Conservation (phyloP, 2,797 vertebrate genomes). For the Huso huso region DNA sequence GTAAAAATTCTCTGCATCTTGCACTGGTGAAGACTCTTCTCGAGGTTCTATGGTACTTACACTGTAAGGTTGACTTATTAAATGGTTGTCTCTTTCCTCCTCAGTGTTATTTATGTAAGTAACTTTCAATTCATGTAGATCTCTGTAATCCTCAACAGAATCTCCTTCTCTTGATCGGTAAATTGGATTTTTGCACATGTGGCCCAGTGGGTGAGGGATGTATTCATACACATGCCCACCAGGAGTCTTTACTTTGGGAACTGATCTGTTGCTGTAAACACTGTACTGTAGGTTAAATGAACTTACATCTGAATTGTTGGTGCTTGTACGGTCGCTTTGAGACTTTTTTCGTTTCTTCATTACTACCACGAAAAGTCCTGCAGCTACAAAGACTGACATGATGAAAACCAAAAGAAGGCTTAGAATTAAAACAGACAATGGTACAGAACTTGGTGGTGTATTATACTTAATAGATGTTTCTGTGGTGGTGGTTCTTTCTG, state of each 20-base stretch:
- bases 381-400: constrained; percentile 94
- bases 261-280: constrained; percentile 80
- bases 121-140: constrained; percentile 93
- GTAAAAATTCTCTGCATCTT: constrained; percentile 89
- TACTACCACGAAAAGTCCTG: constrained; percentile 88
- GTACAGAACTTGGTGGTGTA: constrained; percentile 70
- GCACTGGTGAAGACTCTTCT: constrained; percentile 78
- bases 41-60: constrained; percentile 91
- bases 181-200: constrained; percentile 98
- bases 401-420: constrained; percentile 94
- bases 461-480: constrained; percentile 62
- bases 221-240: constrained; percentile 93
- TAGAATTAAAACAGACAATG: constrained; percentile 89
- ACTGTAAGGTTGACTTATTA: constrained; percentile 81
- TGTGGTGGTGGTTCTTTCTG: constrained; percentile 59
- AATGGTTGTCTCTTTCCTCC: constrained; percentile 65
- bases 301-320: constrained; percentile 93
- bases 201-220: constrained; percentile 90
- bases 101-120: constrained; percentile 73
- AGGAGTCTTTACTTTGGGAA: constrained; percentile 86
- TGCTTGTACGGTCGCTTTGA: constrained; percentile 85
- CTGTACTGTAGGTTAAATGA: constrained; percentile 97
- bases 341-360: constrained; percentile 92
- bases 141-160: constrained; percentile 92
- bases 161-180: constrained; percentile 94